Conservation (phyloP, 2,797 vertebrate species). For the Bufotes viridis region DNA sequence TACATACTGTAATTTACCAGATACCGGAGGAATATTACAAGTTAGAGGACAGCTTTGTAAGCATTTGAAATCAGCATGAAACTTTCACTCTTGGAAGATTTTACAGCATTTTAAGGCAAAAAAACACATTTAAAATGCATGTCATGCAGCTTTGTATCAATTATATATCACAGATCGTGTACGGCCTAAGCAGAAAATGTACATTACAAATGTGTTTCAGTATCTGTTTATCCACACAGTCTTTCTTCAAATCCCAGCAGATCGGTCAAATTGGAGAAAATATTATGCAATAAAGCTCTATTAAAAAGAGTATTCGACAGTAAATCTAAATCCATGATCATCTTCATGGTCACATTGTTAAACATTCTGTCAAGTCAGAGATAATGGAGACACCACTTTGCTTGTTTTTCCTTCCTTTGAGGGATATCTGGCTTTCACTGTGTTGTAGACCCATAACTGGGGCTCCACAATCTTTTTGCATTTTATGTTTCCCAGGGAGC, state of each 20-base stretch:
- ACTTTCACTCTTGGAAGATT: neutral
- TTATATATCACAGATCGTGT: neutral
- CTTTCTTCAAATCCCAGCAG: neutral
- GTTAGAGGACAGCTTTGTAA: neutral
- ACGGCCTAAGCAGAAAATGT: neutral
- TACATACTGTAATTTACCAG: neutral
- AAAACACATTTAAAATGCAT: neutral
- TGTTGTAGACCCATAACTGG: too few species aligned
- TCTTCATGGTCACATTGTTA: too few species aligned
- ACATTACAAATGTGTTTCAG: neutral
- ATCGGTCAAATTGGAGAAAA: too few species aligned
- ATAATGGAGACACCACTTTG: too few species aligned
- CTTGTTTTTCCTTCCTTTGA: too few species aligned
- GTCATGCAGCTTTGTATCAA: neutral
- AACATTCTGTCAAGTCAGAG: too few species aligned
- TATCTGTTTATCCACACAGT: neutral
- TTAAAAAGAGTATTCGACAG: neutral
- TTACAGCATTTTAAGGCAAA: neutral
- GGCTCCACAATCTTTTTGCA: too few species aligned
- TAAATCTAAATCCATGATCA: too few species aligned
- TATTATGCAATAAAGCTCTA: neutral
- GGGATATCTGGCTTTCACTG: too few species aligned
- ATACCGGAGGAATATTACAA: neutral
- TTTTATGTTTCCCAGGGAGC: too few species aligned
- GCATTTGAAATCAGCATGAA: conserved; percentile 1